Percentiles rank a stretch among this genome's conserved stretches.
These are phyloP conservation scores for Cybosia mesomella DNA, from an alignment of 2,888 invertebrate species.

Conservation along the genomic window DNA sequence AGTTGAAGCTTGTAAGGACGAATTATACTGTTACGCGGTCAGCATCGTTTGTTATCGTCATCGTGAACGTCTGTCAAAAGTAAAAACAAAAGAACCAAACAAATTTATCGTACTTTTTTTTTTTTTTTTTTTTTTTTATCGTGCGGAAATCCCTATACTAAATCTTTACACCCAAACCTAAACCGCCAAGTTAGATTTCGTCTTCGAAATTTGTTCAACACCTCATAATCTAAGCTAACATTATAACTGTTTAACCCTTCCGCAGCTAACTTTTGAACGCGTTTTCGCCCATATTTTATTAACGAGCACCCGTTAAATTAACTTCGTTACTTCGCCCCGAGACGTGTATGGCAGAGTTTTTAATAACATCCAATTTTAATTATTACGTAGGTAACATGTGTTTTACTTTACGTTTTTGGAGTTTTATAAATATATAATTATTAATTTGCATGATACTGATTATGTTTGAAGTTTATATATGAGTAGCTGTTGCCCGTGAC, in stretches of 20 bases:
- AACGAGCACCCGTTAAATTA: slow-evolving; percentile 69
- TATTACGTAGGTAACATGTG: slow-evolving; percentile 41
- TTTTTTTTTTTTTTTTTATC: too few relatives aligned
- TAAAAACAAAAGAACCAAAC: too few relatives aligned
- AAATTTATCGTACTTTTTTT: too few relatives aligned
- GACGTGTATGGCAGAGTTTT: slow-evolving; percentile 58
- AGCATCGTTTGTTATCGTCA: too few relatives aligned
- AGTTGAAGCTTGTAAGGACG: too few relatives aligned
- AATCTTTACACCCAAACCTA: not conserved
- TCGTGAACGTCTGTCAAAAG: too few relatives aligned
- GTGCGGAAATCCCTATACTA: not conserved
- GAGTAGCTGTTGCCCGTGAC: too few relatives aligned
- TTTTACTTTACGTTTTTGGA: slow-evolving; percentile 31
- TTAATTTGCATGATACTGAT: not conserved
- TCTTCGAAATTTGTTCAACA: slow-evolving; percentile 48
- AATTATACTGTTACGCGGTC: too few relatives aligned
- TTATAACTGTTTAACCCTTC: slow-evolving; percentile 55
- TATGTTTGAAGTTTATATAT: not conserved
- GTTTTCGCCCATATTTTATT: slow-evolving; percentile 70
- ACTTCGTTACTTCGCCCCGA: slow-evolving; percentile 61
- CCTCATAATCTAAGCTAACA: slow-evolving; percentile 56
- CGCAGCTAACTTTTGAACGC: slow-evolving; percentile 54
- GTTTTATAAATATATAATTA: slow-evolving; percentile 11
- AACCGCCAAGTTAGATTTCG: slow-evolving; percentile 22
- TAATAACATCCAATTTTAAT: slow-evolving; percentile 63